phyloP scores from a whole-genome alignment of 2,888 invertebrate genomes.

The Drosophila subquinaria region DNA sequence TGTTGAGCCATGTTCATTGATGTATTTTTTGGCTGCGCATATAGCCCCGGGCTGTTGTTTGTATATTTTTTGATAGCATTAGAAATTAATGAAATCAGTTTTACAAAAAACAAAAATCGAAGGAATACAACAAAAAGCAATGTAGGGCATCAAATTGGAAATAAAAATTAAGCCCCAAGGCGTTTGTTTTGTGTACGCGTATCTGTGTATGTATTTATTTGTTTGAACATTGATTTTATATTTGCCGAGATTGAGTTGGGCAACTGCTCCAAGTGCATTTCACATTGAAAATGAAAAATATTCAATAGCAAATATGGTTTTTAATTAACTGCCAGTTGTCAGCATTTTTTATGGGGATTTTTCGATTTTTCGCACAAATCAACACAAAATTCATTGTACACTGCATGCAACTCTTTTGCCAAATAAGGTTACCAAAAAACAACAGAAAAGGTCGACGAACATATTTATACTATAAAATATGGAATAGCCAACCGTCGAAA shows the following conservation, averaged over 20 bases:
- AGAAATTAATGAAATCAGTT: slow-evolving; percentile 80
- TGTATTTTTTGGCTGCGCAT: slow-evolving; percentile 52
- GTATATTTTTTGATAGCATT: slow-evolving; percentile 70
- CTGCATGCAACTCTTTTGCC: slow-evolving; percentile 46
- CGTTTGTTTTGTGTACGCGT: slow-evolving; percentile 38
- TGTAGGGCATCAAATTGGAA: slow-evolving; percentile 58
- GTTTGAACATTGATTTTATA: slow-evolving; percentile 37
- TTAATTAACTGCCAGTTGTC: slow-evolving; percentile 49
- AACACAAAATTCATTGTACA: slow-evolving; percentile 24
- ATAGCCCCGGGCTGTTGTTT: slow-evolving; percentile 58
- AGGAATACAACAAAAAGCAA: slow-evolving; percentile 18
- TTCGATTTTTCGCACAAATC: slow-evolving; percentile 43
- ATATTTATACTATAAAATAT: slow-evolving; percentile 57
- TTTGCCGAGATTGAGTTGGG: slow-evolving; percentile 27
- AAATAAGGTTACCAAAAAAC: slow-evolving; percentile 15
- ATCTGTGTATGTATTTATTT: slow-evolving; percentile 37
- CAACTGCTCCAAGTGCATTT: slow-evolving; percentile 25
- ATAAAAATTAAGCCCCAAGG: slow-evolving; percentile 57
- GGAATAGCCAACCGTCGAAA: slow-evolving; percentile 64
- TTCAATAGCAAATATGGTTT: slow-evolving; percentile 39
- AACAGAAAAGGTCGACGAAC: slow-evolving; percentile 32
- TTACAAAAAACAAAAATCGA: slow-evolving; percentile 36
- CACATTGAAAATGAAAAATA: slow-evolving; percentile 22
- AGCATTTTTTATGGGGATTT: slow-evolving; percentile 26
- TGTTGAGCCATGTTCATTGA: slow-evolving; percentile 56